These are phyloP conservation scores for Rhagologus leucostigma DNA, from an alignment of 2,113 vertebrate genomes.

Conservation along the genomic window DNA sequence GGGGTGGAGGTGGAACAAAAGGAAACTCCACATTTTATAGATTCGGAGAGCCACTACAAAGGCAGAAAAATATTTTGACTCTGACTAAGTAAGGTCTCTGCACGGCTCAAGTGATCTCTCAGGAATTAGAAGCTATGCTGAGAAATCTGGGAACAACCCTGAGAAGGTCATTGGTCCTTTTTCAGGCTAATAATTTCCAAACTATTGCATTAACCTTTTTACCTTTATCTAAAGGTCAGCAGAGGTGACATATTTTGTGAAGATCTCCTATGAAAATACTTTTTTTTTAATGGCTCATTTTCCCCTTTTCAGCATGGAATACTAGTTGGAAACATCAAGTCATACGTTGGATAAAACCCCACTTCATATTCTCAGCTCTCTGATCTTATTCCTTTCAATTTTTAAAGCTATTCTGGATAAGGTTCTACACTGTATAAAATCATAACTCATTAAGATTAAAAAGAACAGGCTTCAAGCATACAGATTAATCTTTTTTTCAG, in stretches of 20 bases:
- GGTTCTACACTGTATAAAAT: conserved; percentile 60
- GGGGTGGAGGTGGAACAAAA: conserved; percentile 45
- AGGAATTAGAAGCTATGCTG: conserved; percentile 15
- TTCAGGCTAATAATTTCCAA: conserved; percentile 41
- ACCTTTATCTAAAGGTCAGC: conserved; percentile 51
- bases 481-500: conserved; percentile 2
- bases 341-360: conserved; percentile 46
- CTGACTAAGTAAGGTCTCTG: conserved; percentile 38
- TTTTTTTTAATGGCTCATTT: conserved; percentile 23
- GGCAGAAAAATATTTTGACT: conserved; percentile 55
- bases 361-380: conserved; percentile 41
- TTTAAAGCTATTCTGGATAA: conserved; percentile 56
- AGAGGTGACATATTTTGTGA: conserved; percentile 49
- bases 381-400: conserved; percentile 58
- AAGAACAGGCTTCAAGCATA: conserved; percentile 44
- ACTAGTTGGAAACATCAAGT: conserved; percentile 66
- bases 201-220: conserved; percentile 49
- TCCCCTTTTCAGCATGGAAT: conserved; percentile 19
- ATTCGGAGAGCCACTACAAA: background rate
- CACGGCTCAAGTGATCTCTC: conserved; percentile 8
- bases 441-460: conserved; percentile 57
- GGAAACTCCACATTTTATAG: conserved; percentile 47
- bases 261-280: conserved; percentile 52
- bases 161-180: background rate
- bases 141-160: conserved; percentile 21